Conservation (phyloP, 2,797 vertebrate genomes). For the Pangasius djambal region DNA sequence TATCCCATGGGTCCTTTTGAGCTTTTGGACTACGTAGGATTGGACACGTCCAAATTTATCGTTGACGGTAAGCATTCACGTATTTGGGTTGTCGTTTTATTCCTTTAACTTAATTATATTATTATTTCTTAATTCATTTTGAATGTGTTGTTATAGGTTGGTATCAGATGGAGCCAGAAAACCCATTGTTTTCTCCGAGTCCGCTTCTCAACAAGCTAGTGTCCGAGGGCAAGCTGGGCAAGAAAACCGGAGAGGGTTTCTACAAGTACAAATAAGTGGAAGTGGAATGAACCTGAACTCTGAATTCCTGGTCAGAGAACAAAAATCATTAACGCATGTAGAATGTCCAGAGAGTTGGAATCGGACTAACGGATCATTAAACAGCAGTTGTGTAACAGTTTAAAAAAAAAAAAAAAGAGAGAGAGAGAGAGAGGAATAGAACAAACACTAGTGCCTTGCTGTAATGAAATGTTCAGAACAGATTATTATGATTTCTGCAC, state of each 20-base stretch:
- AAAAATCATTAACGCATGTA: background rate
- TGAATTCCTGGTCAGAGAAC: background rate
- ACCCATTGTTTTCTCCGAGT: slow-evolving; percentile 84
- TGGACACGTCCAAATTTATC: slow-evolving; percentile 94
- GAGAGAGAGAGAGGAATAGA: background rate
- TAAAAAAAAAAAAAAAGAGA: background rate
- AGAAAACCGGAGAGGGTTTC: slow-evolving; percentile 93
- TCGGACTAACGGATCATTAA: slow-evolving; percentile 8
- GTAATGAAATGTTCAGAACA: background rate
- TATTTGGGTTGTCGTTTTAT: background rate
- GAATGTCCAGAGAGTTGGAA: background rate
- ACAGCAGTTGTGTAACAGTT: background rate
- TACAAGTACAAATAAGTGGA: slow-evolving; percentile 88
- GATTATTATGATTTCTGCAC: background rate
- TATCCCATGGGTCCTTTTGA: slow-evolving; percentile 98
- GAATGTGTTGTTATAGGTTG: slow-evolving; percentile 77
- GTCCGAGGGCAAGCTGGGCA: slow-evolving; percentile 89
- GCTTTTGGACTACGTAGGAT: slow-evolving; percentile 92
- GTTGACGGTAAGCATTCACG: slow-evolving; percentile 80
- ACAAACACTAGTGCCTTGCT: slow-evolving; percentile 10
- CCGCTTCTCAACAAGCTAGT: slow-evolving; percentile 86
- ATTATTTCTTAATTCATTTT: background rate
- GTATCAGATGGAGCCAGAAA: slow-evolving; percentile 78
- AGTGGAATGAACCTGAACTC: background rate
- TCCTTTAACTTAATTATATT: background rate